Conservation (phyloP, 2,797 vertebrate genomes). For the Enteromius treurensis region DNA sequence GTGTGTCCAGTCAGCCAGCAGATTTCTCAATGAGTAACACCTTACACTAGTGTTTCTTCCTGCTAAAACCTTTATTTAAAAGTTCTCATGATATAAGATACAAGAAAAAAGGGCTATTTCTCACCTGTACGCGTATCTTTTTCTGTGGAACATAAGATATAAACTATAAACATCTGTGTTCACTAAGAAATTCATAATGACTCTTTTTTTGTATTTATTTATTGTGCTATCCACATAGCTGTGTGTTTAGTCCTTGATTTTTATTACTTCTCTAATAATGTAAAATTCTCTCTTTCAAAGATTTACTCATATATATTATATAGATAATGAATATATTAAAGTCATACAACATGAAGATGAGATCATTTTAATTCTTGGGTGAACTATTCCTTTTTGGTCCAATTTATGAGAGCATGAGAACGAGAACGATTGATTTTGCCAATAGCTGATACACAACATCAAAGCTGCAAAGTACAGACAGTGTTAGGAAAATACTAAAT, state of each 20-base stretch:
- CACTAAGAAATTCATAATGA: background rate
- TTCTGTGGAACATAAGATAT: background rate
- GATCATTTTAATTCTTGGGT: background rate
- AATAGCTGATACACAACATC: background rate
- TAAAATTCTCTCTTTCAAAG: background rate
- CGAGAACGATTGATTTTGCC: background rate
- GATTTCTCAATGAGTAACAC: conserved; percentile 1
- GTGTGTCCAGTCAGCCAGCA: conserved; percentile 9
- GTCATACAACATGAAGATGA: background rate
- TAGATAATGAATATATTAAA: too few species aligned
- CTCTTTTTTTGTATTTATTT: background rate
- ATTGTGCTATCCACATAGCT: background rate
- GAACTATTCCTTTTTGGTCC: conserved; percentile 2
- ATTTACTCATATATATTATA: background rate
- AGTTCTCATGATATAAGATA: background rate
- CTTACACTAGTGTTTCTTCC: background rate
- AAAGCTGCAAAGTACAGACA: background rate
- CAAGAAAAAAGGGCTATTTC: background rate
- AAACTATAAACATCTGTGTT: background rate
- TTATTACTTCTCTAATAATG: background rate
- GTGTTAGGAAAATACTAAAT: background rate
- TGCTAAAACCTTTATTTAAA: background rate
- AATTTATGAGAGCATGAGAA: conserved; percentile 16
- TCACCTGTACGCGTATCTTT: background rate
- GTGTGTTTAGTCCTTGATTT: background rate